Evolutionary conservation across 2,888 invertebrate genomes (phyloP), one percentile per base, ranked within the genome.

Genomic region (Creontiades dilutus): DNA sequence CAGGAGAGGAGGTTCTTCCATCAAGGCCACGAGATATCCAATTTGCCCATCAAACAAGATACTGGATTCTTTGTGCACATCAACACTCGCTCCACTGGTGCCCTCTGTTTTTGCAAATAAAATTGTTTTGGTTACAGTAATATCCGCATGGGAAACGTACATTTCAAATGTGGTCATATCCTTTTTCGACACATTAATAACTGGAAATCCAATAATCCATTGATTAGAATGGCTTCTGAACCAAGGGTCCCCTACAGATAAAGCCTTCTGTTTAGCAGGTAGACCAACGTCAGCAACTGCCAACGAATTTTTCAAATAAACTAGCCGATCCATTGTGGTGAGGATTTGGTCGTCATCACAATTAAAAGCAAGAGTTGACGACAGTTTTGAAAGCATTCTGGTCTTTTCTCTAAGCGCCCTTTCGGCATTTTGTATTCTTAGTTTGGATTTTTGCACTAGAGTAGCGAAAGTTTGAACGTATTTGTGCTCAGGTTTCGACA

Each of bases 171-270:
- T 16, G 27, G 28, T 48, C 12, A 88, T 52, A 52, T 80, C 78
- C n/a, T 28, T 9, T 48, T 47, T 52, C 14, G 88, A 88, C n/a
- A 78, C 0, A 37, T 88, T 88, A 12, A 28, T 37, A 11, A 88
- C 46, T 14, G 88, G 88, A 27, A 78, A 88, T 16, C 88, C 88
- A 37, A 88, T 52, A 37, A 88, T 52, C 88, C 88, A 88, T 16
- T 14, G 12, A 12, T 13, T 16, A 19, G 14, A 52, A 27, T 88
- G 76, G 0, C n/a, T 80, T 78, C 28, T 88, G 28, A 88, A 88
- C 88, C 88, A 88, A 13, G 88, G 80, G 12, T 46, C 16, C 2
- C 88, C 88, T 14, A 78, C 12, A 23, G 78, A 78, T 48, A 88
- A 27, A 27, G 37, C 80, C n/a, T 76, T n/a, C n/a, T 12, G 27